Base-by-base conservation (phyloP, 2,113 vertebrate species). In the Sinocyclocheilus grahami region DNA sequence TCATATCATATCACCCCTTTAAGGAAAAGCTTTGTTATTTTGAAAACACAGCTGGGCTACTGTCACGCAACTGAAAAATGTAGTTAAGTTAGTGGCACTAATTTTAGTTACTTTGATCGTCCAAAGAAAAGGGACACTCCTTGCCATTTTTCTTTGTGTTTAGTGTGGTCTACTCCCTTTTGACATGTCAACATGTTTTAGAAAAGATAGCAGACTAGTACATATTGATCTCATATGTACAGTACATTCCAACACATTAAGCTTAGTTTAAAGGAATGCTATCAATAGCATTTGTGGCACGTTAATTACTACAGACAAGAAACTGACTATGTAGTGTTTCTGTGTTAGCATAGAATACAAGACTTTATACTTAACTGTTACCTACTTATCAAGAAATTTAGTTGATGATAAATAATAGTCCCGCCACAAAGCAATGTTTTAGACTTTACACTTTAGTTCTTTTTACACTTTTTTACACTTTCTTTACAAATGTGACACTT, bases 141-240 rank as follows among this genome's bases (percentile, higher is more conserved):
- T 65, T 24, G n/a, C 62, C n/a, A 16, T 76, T 76, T n/a, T 51
- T n/a, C 72, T 51, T 76, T 67, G n/a, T 76, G 42, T 51, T 48
- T 76, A 51, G 74, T 76, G 9, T 48, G 72, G 72, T 75, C 8
- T 13, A 48, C 72, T 75, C 42, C 22, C 72, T 24, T 14, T 24
- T 48, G 37, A 12, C 1, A n/a, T 24, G 74, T 27, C 22, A 76
- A 46, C 74, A 76, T 76, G 22, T n/a, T 51, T 76, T 48, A 51
- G 3, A 76, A 12, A 51, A n/a, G 3, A 22, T 48, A 62, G 20
- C 58, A 75, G 71, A 24, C 22, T 12, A 24, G 22, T 3, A 22
- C 11, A 48, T n/a, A 48, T 16, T 24, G 12, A 76, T 76, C 22
- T 24, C 22, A n/a, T 16, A 51, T 46, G 42, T n/a, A 53, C 53